Evolutionary conservation across 2,888 invertebrate species (phyloP), one percentile per base, ranked within the genome.

Genomic region (Neelides folsomi): DNA sequence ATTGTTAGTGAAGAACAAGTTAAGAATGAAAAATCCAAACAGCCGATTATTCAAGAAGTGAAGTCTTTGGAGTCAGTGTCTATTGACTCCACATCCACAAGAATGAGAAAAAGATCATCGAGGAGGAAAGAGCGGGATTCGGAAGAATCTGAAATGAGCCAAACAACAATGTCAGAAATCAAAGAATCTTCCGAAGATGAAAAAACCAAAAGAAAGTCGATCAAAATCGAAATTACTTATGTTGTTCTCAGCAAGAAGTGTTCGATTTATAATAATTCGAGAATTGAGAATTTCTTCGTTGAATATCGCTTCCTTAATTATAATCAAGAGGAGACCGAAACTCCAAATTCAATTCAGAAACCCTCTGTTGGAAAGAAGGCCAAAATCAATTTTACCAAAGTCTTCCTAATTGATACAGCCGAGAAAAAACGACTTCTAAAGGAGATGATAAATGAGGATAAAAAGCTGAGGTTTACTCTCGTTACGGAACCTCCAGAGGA

Each of bases 301-400:
- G 72, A 70, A 51, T 72, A 71, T 57, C 66, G 67, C 41, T 72
- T 73, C 63, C 66, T 72, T 18, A 69, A 68, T 44, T 67, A 68
- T 43, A 67, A 69, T 27, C 65, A 69, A 1, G 68, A 69, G 50
- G 70, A 72, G 54, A 65, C 70, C 3, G 73, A 73, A 60, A 71
- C 72, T 3, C 72, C 72, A 1, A 68, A 68, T 63, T 69, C 72
- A 3, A 64, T 73, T 50, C 71, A 71, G 10, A 73, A 73, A 61
- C 68, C 69, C 4, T 65, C 64, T 46, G 65, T 69, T n/a, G 64
- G 68, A 45, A 65, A 67, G 48, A 65, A 65, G 47, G 69, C 72
- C 46, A 56, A 62, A 18, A 73, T 71, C 62, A 71, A 72, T 62
- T 73, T 73, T 66, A 68, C 67, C 53, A 72, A 71, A 66, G 69